Percentiles rank a stretch among this genome's conserved stretches.
Evolutionary conservation across 1,140 invertebrate genomes (phyloP).

Genomic region (Zaprionus gabonicus): DNA sequence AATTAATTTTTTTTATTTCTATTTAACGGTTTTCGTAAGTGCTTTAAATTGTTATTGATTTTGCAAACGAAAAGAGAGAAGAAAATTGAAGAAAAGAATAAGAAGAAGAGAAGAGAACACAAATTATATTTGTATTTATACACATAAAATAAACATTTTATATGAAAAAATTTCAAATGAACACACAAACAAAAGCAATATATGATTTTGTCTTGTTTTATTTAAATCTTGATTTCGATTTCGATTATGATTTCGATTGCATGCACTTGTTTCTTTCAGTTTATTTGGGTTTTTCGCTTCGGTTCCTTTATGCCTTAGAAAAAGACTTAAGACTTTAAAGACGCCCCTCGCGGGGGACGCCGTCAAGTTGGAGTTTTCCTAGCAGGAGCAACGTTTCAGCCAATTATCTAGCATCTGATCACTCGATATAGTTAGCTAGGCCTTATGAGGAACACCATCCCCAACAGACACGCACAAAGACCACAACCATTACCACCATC

Average conservation of each 20-base stretch:
- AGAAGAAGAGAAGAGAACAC: constrained; percentile 44
- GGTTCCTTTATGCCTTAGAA: neutral
- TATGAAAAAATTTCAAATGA: constrained; percentile 53
- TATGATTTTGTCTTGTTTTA: constrained; percentile 19
- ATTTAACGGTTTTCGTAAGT: constrained; percentile 68
- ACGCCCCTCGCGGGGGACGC: neutral
- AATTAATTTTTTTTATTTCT: constrained; percentile 45
- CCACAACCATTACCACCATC: neutral
- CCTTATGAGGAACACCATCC: constrained; percentile 12
- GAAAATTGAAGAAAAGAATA: constrained; percentile 30
- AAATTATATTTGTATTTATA: constrained; percentile 80
- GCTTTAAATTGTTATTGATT: constrained; percentile 78
- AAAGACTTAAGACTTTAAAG: constrained; percentile 6
- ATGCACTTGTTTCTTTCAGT: neutral
- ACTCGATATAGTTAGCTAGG: constrained; percentile 16
- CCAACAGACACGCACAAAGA: constrained; percentile 16
- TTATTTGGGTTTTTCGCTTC: neutral
- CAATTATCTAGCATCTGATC: constrained; percentile 22
- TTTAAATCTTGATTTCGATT: neutral
- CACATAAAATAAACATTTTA: constrained; percentile 66
- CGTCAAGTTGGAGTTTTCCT: constrained; percentile 1
- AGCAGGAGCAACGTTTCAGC: constrained; percentile 5
- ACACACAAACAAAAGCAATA: constrained; percentile 17
- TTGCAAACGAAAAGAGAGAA: constrained; percentile 53
- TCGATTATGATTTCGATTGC: constrained; percentile 2